Conservation (phyloP, 2,797 vertebrate genomes). For the Euthynnus affinis region DNA sequence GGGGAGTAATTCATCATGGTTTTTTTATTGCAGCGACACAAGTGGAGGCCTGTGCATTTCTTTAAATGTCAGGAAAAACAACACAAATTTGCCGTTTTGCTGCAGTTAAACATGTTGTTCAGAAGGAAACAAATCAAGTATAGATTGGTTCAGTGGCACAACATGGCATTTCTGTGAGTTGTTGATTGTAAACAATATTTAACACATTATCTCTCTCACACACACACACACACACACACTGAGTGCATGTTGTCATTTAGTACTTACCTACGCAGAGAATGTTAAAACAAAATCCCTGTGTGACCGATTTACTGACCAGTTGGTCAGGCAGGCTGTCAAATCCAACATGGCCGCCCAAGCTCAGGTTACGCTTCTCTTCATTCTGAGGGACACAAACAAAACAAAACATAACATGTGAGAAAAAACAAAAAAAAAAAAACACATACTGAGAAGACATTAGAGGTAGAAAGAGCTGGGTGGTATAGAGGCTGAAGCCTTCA, state of each 20-base stretch:
- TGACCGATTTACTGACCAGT: conserved; percentile 98
- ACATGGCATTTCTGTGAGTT: not conserved
- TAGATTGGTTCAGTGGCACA: not conserved
- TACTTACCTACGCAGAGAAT: conserved; percentile 98
- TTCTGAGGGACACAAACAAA: conserved; percentile 84
- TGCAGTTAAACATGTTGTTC: conserved; percentile 5
- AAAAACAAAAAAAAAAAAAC: no score
- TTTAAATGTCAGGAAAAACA: conserved; percentile 27
- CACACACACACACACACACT: no score
- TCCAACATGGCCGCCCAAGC: conserved; percentile 95
- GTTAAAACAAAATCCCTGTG: conserved; percentile 99
- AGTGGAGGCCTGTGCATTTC: conserved; percentile 6
- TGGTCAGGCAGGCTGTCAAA: conserved; percentile 99
- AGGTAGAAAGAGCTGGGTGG: conserved; percentile 26
- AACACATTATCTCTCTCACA: not conserved
- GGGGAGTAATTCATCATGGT: conserved; percentile 33
- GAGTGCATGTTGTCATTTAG: not conserved
- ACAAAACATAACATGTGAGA: conserved; percentile 17
- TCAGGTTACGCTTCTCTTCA: conserved; percentile 93
- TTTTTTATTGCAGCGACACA: conserved; percentile 38
- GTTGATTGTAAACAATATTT: not conserved
- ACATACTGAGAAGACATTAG: conserved; percentile 47
- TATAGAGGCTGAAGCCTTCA: conserved; percentile 17
- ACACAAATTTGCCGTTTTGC: not conserved
- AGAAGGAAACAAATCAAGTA: conserved; percentile 28